Base-by-base conservation (phyloP, 2,797 vertebrate species). In the Ambastaia sidthimunki region DNA sequence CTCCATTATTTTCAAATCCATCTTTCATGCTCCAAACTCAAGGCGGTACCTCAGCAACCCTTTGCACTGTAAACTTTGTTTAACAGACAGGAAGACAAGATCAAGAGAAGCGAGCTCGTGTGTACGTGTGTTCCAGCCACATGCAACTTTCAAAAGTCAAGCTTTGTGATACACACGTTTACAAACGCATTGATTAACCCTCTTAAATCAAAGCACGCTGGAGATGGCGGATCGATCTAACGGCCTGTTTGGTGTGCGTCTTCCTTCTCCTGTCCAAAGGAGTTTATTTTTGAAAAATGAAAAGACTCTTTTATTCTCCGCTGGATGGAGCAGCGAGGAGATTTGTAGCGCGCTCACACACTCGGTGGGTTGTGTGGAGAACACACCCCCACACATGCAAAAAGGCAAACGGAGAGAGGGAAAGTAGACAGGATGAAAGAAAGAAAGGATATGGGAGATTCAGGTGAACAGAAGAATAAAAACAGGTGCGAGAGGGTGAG, bases 231-330 rank as follows among this genome's bases (percentile, higher is more conserved):
- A 83, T 82, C 70, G 80, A 86, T 80, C 80, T 80, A 84, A 78
- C 68, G 66, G 68, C 66, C 76, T 77, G 76, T 74, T 54, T 74
- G 74, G 54, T 77, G 60, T 71, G 71, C 52, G 41, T 78, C 70
- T 83, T 71, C 67, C 76, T 72, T 68, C 80, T 85, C 73, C 75
- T 71, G 80, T 84, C 84, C 82, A 83, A 85, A 84, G 50, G 72
- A 84, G 80, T 84, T 83, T 85, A 79, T 82, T 87, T 86, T 84
- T 77, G 75, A 83, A 84, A 83, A 85, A 84, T 85, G 69, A 85
- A 86, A 86, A 82, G 67, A 69, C 80, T 82, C 79, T 80, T 86
- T 84, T 81, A 82, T 84, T 78, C 80, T 59, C 28, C 16, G 23
- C 65, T 81, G 74, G 75, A 84, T 78, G 77, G 78, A 80, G 78